Conservation (phyloP, 2,113 vertebrate genomes). For the Plestiodon gilberti region DNA sequence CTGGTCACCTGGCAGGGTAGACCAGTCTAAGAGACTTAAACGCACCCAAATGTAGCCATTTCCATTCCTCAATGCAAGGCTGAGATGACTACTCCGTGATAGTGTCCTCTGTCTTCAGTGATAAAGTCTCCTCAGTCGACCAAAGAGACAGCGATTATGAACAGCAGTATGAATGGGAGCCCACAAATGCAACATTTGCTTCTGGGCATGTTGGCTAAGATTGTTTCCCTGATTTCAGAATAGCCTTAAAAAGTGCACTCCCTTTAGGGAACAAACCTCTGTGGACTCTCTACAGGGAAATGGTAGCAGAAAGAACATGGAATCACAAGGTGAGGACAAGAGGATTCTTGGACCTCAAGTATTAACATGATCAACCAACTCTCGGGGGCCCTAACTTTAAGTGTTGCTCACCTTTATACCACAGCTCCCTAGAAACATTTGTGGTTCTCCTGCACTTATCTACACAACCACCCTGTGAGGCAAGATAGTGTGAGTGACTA, state of each 20-base stretch:
- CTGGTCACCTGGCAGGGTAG: neutral
- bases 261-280: neutral
- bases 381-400: neutral
- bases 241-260: neutral
- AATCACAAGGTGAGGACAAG: neutral
- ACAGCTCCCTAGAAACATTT: too few relatives aligned
- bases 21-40: neutral
- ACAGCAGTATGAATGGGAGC: neutral
- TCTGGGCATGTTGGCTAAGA: neutral
- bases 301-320: neutral
- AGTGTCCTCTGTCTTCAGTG: neutral
- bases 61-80: neutral
- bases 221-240: neutral
- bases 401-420: too few relatives aligned
- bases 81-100: neutral
- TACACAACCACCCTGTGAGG: neutral
- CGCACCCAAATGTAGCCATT: neutral
- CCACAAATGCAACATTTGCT: too few relatives aligned
- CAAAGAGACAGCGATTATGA: neutral
- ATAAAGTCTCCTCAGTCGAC: neutral
- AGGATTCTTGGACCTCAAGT: neutral
- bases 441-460: neutral
- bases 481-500: neutral
- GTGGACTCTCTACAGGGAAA: neutral
- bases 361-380: neutral